Evolutionary conservation across 2,888 invertebrate species (phyloP).

Genomic region (Gibbula magus): DNA sequence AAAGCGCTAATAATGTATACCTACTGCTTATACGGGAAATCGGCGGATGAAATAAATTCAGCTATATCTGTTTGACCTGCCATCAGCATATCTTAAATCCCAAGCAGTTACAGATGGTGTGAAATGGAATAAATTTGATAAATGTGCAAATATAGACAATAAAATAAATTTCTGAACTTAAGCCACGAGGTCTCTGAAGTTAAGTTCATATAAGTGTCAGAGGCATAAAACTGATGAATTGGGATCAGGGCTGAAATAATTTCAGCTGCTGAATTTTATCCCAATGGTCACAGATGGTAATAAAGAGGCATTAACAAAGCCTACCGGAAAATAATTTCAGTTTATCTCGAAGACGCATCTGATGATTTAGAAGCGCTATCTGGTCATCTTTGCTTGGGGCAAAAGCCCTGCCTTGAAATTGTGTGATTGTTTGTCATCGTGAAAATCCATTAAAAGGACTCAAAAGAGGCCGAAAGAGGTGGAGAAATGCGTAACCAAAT

Average conservation of each 20-base stretch:
- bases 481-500: not conserved
- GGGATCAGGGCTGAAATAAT: too few species aligned
- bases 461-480: not conserved
- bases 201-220: too few species aligned
- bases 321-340: constrained; percentile 2
- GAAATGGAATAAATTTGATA: not conserved
- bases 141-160: constrained; percentile 4
- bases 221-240: too few species aligned
- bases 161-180: not conserved
- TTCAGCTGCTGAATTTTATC: too few species aligned
- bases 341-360: not conserved
- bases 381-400: not conserved
- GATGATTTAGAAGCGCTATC: not conserved
- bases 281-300: too few species aligned
- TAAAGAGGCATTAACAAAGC: not conserved
- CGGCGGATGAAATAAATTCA: constrained; percentile 8
- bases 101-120: not conserved
- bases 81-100: not conserved
- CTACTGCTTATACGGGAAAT: not conserved
- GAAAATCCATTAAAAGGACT: constrained; percentile 11
- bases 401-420: constrained; percentile 5
- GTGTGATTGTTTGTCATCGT: not conserved
- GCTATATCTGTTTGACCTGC: not conserved
- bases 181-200: too few species aligned
- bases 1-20: not conserved